Evolutionary conservation across 1,140 invertebrate genomes (phyloP).

Genomic region (Drosophila kikkawai): DNA sequence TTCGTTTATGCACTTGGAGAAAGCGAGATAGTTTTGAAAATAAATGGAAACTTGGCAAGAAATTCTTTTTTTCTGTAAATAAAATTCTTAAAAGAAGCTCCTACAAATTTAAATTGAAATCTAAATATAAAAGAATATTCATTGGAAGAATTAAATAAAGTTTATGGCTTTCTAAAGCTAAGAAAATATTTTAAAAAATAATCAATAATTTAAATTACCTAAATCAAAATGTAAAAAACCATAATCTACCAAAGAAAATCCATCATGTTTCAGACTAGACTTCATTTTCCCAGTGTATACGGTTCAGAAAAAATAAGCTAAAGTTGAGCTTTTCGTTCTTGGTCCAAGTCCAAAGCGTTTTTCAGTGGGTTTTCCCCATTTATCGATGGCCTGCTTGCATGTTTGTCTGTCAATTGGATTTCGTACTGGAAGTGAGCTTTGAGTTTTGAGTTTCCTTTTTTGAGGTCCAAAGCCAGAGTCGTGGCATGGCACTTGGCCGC

Average conservation of each 20-base stretch:
- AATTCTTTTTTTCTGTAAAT: neutral
- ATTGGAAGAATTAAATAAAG: no score
- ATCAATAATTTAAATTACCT: neutral
- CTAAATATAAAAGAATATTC: no score
- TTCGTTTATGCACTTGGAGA: neutral
- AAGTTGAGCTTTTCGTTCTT: slow-evolving; percentile 26
- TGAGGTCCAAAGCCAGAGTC: slow-evolving; percentile 18
- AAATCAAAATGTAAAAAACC: no score
- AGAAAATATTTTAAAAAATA: neutral
- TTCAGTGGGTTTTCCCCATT: slow-evolving; percentile 47
- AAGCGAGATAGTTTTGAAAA: neutral
- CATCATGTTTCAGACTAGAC: neutral
- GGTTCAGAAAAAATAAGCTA: slow-evolving; percentile 29
- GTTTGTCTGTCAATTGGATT: slow-evolving; percentile 66
- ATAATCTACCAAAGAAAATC: neutral
- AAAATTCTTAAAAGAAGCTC: neutral
- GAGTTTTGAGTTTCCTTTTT: slow-evolving; percentile 40
- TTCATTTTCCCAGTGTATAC: neutral
- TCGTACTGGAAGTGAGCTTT: slow-evolving; percentile 48
- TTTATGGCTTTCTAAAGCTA: no score
- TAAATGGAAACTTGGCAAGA: no score
- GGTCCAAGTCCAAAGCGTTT: slow-evolving; percentile 43
- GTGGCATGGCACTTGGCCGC: slow-evolving; percentile 45
- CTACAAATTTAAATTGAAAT: no score
- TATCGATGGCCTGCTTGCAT: slow-evolving; percentile 51